These are phyloP conservation scores for Urocynchramus pylzowi DNA, from an alignment of 2,113 vertebrate species.

Conservation along the genomic window DNA sequence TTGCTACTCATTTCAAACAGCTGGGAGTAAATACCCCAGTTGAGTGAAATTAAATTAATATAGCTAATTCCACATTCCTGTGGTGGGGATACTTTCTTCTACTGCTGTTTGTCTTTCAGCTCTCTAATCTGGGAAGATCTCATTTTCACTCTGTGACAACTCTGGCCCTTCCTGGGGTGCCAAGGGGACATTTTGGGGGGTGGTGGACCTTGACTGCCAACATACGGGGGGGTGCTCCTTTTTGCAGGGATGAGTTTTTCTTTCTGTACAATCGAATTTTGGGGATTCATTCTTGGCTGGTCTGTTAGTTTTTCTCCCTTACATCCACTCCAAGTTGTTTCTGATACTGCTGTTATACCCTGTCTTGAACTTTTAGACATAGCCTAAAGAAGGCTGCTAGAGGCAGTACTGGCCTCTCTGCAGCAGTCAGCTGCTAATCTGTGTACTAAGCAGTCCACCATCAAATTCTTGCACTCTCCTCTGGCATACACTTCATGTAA, in stretches of 20 bases:
- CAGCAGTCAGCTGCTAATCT: background rate
- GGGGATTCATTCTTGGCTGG: background rate
- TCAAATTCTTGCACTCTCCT: background rate
- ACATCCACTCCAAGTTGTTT: background rate
- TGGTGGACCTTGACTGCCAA: background rate
- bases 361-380: background rate
- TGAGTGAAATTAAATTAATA: background rate
- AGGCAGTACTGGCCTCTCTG: background rate
- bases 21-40: background rate
- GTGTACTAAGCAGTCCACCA: background rate
- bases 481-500: background rate
- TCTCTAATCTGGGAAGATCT: background rate
- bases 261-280: background rate
- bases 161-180: background rate
- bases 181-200: background rate
- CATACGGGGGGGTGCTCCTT: accelerated
- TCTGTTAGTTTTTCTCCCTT: background rate
- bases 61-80: background rate
- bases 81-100: background rate
- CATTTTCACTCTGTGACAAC: background rate
- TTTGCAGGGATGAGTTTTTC: background rate
- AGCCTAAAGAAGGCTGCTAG: slow-evolving; percentile 39
- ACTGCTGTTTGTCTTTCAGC: background rate
- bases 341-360: background rate
- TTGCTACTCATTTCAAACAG: background rate